Evolutionary conservation across 2,113 vertebrate genomes (phyloP).

Genomic region (Menidia beryllina): DNA sequence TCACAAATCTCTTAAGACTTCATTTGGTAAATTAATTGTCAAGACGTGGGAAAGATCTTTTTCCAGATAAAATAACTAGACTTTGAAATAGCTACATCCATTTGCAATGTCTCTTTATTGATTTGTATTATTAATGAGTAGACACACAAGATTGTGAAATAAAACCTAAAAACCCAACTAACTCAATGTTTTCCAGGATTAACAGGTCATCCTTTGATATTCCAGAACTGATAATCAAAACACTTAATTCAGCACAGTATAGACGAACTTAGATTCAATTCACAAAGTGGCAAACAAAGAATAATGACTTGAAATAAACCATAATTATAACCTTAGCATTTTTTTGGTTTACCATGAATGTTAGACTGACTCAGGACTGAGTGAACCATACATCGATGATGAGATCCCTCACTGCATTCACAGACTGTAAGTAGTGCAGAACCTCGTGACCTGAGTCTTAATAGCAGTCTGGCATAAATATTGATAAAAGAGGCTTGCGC

Average conservation of each 20-base stretch:
- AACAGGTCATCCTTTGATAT: slow-evolving; percentile 45
- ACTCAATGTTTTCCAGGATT: slow-evolving; percentile 39
- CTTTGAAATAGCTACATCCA: slow-evolving; percentile 57
- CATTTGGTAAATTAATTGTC: slow-evolving; percentile 63
- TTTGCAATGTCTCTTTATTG: slow-evolving; percentile 60
- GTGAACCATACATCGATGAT: slow-evolving; percentile 24
- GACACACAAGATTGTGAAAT: slow-evolving; percentile 47
- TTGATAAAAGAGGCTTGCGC: slow-evolving; percentile 59
- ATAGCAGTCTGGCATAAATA: slow-evolving; percentile 66
- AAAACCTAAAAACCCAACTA: slow-evolving; percentile 45
- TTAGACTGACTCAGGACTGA: slow-evolving; percentile 17
- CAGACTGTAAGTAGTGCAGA: slow-evolving; percentile 45
- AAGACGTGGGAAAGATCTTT: slow-evolving; percentile 33
- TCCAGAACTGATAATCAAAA: slow-evolving; percentile 22
- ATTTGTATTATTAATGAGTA: slow-evolving; percentile 63
- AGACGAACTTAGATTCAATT: slow-evolving; percentile 1
- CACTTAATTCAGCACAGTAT: not conserved
- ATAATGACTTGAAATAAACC: not conserved
- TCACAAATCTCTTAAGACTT: slow-evolving; percentile 41
- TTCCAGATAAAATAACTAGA: slow-evolving; percentile 64
- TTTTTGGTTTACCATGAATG: not conserved
- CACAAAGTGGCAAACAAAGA: not conserved
- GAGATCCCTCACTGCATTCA: slow-evolving; percentile 21
- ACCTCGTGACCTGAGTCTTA: slow-evolving; percentile 55
- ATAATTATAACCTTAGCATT: slow-evolving; percentile 1